A percentile compares a stretch with the other conserved stretches of the same genome.
phyloP scores from a whole-genome alignment of 1,140 invertebrate genomes.

The Fopius arisanus region DNA sequence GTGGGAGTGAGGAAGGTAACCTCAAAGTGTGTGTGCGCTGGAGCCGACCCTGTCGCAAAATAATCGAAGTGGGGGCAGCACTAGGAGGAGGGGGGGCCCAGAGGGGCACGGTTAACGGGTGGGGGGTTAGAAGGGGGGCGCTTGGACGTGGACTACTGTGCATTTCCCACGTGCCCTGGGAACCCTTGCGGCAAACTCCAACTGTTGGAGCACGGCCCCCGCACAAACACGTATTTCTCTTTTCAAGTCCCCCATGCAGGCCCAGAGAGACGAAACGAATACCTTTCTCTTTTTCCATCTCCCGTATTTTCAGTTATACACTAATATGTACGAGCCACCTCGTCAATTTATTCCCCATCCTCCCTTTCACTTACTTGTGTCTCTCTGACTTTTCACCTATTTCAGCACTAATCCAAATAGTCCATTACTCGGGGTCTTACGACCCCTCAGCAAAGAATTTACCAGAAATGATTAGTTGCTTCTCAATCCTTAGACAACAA shows the following conservation, averaged over 20 bases:
- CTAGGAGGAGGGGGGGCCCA: neutral
- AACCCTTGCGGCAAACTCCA: slow-evolving; percentile 63
- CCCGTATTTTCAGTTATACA: neutral
- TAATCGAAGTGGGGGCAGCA: neutral
- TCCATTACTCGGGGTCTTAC: no score
- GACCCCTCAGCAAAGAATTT: no score
- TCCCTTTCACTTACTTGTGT: neutral
- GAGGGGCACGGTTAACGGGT: neutral
- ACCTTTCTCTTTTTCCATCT: slow-evolving; percentile 34
- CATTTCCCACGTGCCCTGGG: slow-evolving; percentile 67
- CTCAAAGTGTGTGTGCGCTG: neutral
- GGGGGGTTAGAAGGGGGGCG: slow-evolving; percentile 41
- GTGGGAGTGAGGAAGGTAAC: neutral
- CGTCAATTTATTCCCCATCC: neutral
- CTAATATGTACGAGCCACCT: neutral
- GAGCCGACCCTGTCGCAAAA: slow-evolving; percentile 5
- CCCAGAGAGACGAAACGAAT: slow-evolving; percentile 11
- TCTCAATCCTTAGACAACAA: neutral
- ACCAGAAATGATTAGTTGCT: neutral
- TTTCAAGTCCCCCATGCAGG: slow-evolving; percentile 25
- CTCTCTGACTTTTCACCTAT: neutral
- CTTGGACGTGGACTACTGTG: slow-evolving; percentile 60
- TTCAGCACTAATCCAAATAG: no score
- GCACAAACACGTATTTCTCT: slow-evolving; percentile 35
- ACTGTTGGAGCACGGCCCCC: slow-evolving; percentile 46